Conservation (phyloP, 2,888 invertebrate genomes). For the Macrophya annulata region DNA sequence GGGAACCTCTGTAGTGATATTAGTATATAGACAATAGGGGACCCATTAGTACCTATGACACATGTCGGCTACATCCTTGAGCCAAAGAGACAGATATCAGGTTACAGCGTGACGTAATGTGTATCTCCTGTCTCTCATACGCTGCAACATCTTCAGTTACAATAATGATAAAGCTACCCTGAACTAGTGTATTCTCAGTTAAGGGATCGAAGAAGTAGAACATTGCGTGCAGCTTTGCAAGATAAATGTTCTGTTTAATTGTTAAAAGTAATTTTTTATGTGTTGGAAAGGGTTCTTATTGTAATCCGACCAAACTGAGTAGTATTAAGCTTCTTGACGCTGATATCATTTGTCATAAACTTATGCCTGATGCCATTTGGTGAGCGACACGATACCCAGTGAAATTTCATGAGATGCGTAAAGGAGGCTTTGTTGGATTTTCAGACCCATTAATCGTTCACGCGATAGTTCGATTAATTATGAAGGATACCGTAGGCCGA, state of each 20-base stretch:
- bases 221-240: background rate
- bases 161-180: constrained; percentile 10
- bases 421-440: constrained; percentile 23
- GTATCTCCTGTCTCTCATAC: constrained; percentile 13
- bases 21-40: constrained; percentile 58
- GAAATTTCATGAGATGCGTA: background rate
- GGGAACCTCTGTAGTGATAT: constrained; percentile 46
- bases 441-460: constrained; percentile 39
- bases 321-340: constrained; percentile 4
- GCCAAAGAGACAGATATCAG: constrained; percentile 37
- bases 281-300: background rate
- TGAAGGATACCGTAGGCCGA: background rate
- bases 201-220: background rate
- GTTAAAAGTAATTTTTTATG: background rate
- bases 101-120: constrained; percentile 41
- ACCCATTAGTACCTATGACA: constrained; percentile 66
- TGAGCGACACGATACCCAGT: constrained; percentile 25
- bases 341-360: constrained; percentile 29
- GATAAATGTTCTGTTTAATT: background rate
- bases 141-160: constrained; percentile 33
- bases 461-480: constrained; percentile 52
- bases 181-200: background rate
- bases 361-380: constrained; percentile 36
- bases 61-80: constrained; percentile 34
- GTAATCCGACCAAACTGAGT: background rate